A percentile compares a stretch with the other conserved stretches of the same genome.
These are phyloP conservation scores for Ciona savignyi DNA, from an alignment of 23 tunicate genomes.

Conservation along the genomic window DNA sequence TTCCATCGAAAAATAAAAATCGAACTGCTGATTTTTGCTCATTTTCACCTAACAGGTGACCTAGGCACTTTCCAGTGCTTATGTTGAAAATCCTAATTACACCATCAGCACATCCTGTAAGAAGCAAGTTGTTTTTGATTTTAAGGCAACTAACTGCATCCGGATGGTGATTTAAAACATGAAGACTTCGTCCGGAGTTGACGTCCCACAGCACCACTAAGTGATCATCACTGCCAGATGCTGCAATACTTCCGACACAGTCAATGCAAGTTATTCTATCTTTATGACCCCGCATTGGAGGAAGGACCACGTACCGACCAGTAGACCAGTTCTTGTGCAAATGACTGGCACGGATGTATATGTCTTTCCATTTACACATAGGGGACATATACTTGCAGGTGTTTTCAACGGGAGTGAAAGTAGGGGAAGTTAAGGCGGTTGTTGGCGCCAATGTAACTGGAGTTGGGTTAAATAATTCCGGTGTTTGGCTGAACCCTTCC, in stretches of 20 bases:
- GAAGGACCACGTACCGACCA: conserved; percentile 78
- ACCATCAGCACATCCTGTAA: conserved; percentile 88
- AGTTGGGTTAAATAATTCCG: conserved; percentile 50
- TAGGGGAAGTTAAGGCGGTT: conserved; percentile 67
- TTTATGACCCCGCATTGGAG: conserved; percentile 74
- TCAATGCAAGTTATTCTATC: conserved; percentile 67
- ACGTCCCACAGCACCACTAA: conserved; percentile 67
- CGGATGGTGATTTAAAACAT: conserved; percentile 56
- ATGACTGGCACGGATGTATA: conserved; percentile 78
- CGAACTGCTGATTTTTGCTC: conserved; percentile 42
- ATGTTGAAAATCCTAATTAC: conserved; percentile 67
- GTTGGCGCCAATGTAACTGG: conserved; percentile 51
- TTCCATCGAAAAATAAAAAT: conserved; percentile 65
- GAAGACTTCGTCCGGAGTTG: conserved; percentile 22
- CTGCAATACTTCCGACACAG: conserved; percentile 59
- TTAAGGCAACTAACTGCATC: conserved; percentile 61
- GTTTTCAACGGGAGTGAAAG: conserved; percentile 50
- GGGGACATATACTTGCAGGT: conserved; percentile 66
- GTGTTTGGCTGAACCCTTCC: conserved; percentile 41
- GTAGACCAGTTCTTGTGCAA: conserved; percentile 71
- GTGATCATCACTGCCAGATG: conserved; percentile 84
- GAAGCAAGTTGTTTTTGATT: conserved; percentile 55
- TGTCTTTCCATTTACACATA: conserved; percentile 87
- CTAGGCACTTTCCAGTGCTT: conserved; percentile 90
- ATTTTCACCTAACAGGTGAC: conserved; percentile 41